phyloP scores from a whole-genome alignment of 2,113 vertebrate species.

The Ophiodon elongatus region DNA sequence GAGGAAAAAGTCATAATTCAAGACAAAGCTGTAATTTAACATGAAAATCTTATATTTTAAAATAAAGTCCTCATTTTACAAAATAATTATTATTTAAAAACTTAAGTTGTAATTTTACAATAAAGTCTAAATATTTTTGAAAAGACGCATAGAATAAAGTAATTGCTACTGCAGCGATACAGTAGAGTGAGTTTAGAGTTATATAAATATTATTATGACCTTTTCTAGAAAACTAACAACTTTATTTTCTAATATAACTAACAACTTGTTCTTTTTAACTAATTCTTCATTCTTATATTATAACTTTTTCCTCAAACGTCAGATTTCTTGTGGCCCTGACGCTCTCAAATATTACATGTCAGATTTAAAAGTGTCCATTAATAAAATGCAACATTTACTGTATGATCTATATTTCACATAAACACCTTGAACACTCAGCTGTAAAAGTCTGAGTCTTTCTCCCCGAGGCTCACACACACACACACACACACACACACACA shows the following conservation, averaged over 20 bases:
- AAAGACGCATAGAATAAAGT: neutral
- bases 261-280: neutral
- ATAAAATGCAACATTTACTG: neutral
- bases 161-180: too few relatives aligned
- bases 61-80: neutral
- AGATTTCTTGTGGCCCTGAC: neutral
- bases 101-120: neutral
- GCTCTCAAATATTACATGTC: neutral
- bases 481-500: neutral
- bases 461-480: too few relatives aligned
- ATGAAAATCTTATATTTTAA: neutral
- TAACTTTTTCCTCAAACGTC: neutral
- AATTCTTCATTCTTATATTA: neutral
- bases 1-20: neutral
- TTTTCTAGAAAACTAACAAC: neutral
- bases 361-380: neutral
- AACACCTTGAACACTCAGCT: neutral
- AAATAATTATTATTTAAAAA: neutral
- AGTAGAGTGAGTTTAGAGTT: neutral
- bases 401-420: neutral
- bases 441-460: too few relatives aligned
- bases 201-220: neutral
- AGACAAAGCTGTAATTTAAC: neutral
- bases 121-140: neutral
- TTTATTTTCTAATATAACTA: neutral